Percentiles rank a stretch among this genome's conserved stretches.
Conservation (phyloP, 2,888 invertebrate species). For the Cantharis nigra region DNA sequence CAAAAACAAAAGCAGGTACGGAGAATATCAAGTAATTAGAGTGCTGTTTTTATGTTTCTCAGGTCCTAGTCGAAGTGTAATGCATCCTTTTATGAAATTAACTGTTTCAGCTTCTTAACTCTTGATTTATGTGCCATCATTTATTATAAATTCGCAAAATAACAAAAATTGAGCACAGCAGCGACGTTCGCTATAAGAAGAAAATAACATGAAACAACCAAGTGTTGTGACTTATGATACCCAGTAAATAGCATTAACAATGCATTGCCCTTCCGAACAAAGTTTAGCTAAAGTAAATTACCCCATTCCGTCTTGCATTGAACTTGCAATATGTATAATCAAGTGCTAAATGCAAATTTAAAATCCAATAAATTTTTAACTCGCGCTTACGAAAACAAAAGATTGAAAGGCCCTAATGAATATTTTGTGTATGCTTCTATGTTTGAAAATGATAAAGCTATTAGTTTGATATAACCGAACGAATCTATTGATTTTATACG, state of each 20-base stretch:
- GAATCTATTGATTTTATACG: neutral
- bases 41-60: neutral
- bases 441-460: neutral
- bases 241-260: neutral
- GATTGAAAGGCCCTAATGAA: neutral
- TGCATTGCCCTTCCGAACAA: neutral
- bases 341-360: neutral
- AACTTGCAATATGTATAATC: neutral
- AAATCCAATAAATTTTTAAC: neutral
- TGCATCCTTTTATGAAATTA: neutral
- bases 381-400: neutral
- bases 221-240: neutral
- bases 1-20: neutral
- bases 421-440: neutral
- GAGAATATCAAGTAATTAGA: neutral
- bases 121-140: neutral
- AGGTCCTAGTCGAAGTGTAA: neutral
- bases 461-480: neutral
- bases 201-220: neutral
- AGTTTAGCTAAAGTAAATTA: neutral
- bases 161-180: neutral
- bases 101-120: neutral
- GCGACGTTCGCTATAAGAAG: neutral
- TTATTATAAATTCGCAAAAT: neutral
- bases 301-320: neutral